These are phyloP conservation scores for Trachythela sp. DNA, from an alignment of 64 coral and sea anemone species.

Conservation along the genomic window DNA sequence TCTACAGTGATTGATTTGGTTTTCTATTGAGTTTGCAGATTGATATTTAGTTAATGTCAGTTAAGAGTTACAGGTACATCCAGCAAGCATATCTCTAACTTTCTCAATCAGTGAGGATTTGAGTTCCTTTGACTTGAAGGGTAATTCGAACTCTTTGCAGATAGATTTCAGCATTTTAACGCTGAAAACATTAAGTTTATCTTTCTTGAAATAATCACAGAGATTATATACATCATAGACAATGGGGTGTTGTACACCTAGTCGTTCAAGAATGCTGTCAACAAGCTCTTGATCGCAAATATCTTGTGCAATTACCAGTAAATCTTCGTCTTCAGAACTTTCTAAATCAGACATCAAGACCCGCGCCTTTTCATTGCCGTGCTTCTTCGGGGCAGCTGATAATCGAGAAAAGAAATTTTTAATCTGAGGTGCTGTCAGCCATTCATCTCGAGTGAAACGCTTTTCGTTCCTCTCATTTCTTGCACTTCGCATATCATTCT, in stretches of 20 bases:
- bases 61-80: not conserved
- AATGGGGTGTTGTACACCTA: conserved; percentile 18
- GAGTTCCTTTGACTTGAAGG: not conserved
- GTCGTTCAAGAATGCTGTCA: conserved; percentile 20
- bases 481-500: conserved; percentile 41
- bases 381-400: conserved; percentile 28
- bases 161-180: conserved; percentile 31
- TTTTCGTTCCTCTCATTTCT: conserved; percentile 27
- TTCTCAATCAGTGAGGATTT: not conserved
- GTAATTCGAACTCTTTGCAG: conserved; percentile 28
- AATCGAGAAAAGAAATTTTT: conserved; percentile 52
- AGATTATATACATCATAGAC: conserved; percentile 33
- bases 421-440: conserved; percentile 42
- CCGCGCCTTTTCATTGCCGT: not conserved
- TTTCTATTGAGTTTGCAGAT: not conserved
- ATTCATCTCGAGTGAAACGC: conserved; percentile 41
- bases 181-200: conserved; percentile 8
- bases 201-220: conserved; percentile 10
- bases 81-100: conserved; percentile 7
- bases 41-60: not conserved
- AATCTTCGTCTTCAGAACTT: conserved; percentile 3
- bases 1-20: not conserved
- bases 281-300: not conserved
- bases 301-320: not conserved
- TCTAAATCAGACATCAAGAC: not conserved